phyloP scores from a whole-genome alignment of 2,113 vertebrate species.

The Climacteris rufus region DNA sequence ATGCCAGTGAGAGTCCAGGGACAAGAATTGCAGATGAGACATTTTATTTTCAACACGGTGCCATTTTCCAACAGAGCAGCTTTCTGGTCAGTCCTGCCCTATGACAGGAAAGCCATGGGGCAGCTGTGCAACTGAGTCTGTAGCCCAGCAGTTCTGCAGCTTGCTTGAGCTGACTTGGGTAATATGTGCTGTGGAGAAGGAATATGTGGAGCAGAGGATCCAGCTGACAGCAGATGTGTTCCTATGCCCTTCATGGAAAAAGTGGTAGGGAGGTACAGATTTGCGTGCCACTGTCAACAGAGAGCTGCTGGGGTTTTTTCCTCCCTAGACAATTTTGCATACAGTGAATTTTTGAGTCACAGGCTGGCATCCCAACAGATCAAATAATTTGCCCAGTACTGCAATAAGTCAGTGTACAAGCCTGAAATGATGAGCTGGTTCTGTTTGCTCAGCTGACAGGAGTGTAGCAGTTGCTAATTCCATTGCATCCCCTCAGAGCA shows the following conservation, averaged over 20 bases:
- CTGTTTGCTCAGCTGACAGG: constrained; percentile 13
- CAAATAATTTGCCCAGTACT: not conserved
- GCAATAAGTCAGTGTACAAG: not conserved
- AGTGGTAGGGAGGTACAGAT: not conserved
- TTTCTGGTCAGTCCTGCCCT: not conserved
- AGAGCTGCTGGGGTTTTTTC: not conserved
- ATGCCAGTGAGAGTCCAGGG: not conserved
- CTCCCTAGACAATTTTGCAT: not conserved
- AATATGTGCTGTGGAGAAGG: fast-evolving
- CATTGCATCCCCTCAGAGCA: not conserved
- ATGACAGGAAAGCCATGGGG: not conserved
- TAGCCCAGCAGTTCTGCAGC: not conserved
- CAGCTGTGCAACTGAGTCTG: not conserved
- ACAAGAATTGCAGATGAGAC: not conserved
- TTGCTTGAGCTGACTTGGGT: not conserved
- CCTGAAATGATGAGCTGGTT: not conserved
- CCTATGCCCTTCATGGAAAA: not conserved
- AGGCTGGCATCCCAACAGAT: not conserved
- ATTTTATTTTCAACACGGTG: not conserved
- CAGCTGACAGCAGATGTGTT: not conserved
- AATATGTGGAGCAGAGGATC: not conserved
- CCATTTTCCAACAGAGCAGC: not conserved
- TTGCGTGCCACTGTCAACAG: not conserved
- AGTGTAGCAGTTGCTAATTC: not conserved
- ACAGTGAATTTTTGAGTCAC: constrained; percentile 8